These are phyloP conservation scores for Hylaea fasciaria DNA, from an alignment of 2,888 invertebrate species.

Conservation along the genomic window DNA sequence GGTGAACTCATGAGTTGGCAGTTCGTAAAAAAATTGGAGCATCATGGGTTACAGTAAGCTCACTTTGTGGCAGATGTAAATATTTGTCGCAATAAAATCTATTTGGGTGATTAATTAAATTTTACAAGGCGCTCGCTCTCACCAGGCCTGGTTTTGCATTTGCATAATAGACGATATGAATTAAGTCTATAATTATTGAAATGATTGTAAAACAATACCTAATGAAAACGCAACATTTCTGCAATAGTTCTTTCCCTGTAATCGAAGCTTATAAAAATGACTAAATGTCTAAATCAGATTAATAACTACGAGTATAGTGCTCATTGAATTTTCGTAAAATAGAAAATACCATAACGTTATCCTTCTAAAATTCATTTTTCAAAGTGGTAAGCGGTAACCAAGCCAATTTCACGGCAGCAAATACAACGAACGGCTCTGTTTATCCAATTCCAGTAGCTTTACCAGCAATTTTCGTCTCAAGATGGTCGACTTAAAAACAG, in stretches of 20 bases:
- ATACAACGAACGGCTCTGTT: conserved; percentile 32
- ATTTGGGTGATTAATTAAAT: conserved; percentile 72
- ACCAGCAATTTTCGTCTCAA: conserved; percentile 29
- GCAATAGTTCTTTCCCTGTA: too few relatives aligned
- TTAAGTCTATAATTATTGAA: too few relatives aligned
- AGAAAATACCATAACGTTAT: too few relatives aligned
- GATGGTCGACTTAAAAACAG: conserved; percentile 50
- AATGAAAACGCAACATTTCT: too few relatives aligned
- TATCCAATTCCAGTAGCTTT: conserved; percentile 36
- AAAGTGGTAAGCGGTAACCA: background rate
- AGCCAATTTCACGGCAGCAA: conserved; percentile 19
- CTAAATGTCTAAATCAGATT: too few relatives aligned
- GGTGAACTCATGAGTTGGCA: conserved; percentile 17
- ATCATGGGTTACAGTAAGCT: conserved; percentile 25
- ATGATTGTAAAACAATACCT: too few relatives aligned
- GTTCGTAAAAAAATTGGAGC: conserved; percentile 35
- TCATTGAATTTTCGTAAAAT: too few relatives aligned
- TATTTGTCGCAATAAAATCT: conserved; percentile 76
- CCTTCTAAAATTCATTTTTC: background rate
- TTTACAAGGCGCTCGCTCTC: conserved; percentile 61
- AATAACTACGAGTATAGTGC: too few relatives aligned
- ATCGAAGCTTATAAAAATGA: too few relatives aligned
- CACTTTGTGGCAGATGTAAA: conserved; percentile 68
- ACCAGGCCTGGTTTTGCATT: conserved; percentile 15
- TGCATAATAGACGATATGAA: too few relatives aligned